Evolutionary conservation across 2,888 invertebrate species (phyloP), one percentile per base, ranked within the genome.

Genomic region (Acleris laterana): DNA sequence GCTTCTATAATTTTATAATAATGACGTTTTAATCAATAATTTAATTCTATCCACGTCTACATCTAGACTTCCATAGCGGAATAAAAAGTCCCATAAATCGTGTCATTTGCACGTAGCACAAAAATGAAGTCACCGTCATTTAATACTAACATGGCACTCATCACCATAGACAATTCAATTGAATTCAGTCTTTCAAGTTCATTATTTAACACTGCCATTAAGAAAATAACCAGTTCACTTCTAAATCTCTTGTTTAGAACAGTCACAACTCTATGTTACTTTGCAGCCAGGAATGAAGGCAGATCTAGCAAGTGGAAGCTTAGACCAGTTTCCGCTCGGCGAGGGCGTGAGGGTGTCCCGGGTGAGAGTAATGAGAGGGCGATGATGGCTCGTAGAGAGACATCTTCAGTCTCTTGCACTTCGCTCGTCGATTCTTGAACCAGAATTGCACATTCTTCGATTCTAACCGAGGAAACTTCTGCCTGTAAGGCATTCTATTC

Each of bases 401-500:
- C 97, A 97, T 97, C 89, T 98, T 97, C 81, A 99, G 94, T 68
- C 99, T 95, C 93, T 99, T 99, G 89, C 98, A 98, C 91, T 99
- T 99, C 75, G 99, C 99, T 66, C 99, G 95, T 51, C 99, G 96
- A 85, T 99, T 99, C 89, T 99, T 99, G 92, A 99, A 99, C 99
- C 99, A 99, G 87, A 99, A 98, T 90, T 99, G 99, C 73, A 99
- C 99, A 85, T 99, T 99, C 93, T 99, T 99, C 51, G 99, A 98
- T 87, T 99, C 99, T 70, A 99, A 94, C n/a, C 98, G 96, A 1
- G 99, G 99, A 88, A 99, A 99, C 89, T 99, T 99, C 90, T 99
- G 99, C 81, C 99, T 93, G 88, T 99, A 99, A 61, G 98, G 98
- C 96, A 99, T 98, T 71, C 97, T 95, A 88, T 99, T 99, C 75